Evolutionary conservation across 2,888 invertebrate genomes (phyloP).

Genomic region (Hydrotaea cyrtoneurina): DNA sequence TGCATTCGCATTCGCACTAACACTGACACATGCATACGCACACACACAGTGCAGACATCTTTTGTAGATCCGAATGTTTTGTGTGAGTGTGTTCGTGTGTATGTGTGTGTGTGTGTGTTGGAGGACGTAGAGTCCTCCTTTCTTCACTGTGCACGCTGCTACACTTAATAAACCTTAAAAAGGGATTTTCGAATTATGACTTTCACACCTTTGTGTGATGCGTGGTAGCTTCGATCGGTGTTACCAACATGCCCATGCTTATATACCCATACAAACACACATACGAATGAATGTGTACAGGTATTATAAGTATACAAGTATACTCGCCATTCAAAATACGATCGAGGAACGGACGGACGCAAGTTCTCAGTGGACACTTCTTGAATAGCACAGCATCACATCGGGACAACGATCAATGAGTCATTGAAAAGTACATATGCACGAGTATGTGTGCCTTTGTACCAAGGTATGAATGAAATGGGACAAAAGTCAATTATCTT

Average conservation of each 20-base stretch:
- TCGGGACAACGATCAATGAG: conserved; percentile 69
- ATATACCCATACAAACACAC: too few relatives aligned
- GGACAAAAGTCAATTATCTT: conserved; percentile 78
- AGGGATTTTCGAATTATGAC: conserved; percentile 66
- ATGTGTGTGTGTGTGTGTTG: conserved; percentile 39
- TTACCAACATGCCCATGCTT: too few relatives aligned
- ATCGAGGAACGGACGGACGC: background rate
- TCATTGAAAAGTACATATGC: conserved; percentile 51
- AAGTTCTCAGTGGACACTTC: conserved; percentile 53
- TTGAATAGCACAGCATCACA: conserved; percentile 46
- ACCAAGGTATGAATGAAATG: conserved; percentile 66
- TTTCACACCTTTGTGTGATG: conserved; percentile 61
- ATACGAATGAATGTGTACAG: background rate
- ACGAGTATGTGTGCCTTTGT: conserved; percentile 36
- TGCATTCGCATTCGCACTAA: background rate
- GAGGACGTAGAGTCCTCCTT: conserved; percentile 30
- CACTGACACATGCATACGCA: background rate
- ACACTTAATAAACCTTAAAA: conserved; percentile 72
- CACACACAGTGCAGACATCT: conserved; percentile 43
- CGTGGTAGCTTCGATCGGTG: background rate
- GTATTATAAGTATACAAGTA: background rate
- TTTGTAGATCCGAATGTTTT: too few relatives aligned
- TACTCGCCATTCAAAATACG: background rate
- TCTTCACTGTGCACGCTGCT: conserved; percentile 13
- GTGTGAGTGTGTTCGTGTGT: conserved; percentile 64